A percentile compares a stretch with the other conserved stretches of the same genome.
phyloP scores from a whole-genome alignment of 2,797 vertebrate species.

The Acrossocheilus wenchowensis region DNA sequence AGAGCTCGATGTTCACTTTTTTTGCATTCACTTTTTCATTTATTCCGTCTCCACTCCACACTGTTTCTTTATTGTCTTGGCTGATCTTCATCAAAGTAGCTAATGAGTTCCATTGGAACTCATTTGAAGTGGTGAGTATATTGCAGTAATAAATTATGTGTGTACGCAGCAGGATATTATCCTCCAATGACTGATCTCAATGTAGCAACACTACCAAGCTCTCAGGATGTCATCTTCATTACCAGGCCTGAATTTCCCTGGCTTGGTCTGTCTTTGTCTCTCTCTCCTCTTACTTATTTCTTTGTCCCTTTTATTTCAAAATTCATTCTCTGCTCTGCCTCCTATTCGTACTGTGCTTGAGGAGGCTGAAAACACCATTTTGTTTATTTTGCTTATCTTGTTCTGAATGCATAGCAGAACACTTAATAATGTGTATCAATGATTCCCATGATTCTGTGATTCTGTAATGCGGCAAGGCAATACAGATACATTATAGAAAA shows the following conservation, averaged over 20 bases:
- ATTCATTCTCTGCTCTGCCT: not conserved
- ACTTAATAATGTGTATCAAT: not conserved
- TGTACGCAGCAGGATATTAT: slow-evolving; percentile 72
- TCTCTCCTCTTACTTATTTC: not conserved
- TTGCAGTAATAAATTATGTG: slow-evolving; percentile 76
- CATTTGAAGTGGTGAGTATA: slow-evolving; percentile 76
- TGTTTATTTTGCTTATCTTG: not conserved
- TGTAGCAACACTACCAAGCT: slow-evolving; percentile 46
- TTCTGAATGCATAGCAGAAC: not conserved
- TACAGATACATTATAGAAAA: not conserved
- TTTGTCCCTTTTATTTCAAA: slow-evolving; percentile 11
- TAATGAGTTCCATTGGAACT: slow-evolving; percentile 80
- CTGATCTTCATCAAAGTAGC: slow-evolving; percentile 70
- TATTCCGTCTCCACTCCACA: slow-evolving; percentile 2
- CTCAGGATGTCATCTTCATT: slow-evolving; percentile 62
- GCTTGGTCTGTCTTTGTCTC: not conserved
- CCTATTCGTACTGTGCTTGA: not conserved
- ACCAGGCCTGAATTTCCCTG: slow-evolving; percentile 34
- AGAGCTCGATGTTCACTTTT: not conserved
- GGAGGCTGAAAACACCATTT: not conserved
- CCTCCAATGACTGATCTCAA: slow-evolving; percentile 56
- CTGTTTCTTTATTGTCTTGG: slow-evolving; percentile 66
- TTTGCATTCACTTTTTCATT: slow-evolving; percentile 24
- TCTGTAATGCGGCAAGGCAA: not conserved
- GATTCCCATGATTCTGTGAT: not conserved